These are phyloP conservation scores for Cheiracanthium punctorium DNA, from an alignment of 2,888 invertebrate species.

Conservation along the genomic window DNA sequence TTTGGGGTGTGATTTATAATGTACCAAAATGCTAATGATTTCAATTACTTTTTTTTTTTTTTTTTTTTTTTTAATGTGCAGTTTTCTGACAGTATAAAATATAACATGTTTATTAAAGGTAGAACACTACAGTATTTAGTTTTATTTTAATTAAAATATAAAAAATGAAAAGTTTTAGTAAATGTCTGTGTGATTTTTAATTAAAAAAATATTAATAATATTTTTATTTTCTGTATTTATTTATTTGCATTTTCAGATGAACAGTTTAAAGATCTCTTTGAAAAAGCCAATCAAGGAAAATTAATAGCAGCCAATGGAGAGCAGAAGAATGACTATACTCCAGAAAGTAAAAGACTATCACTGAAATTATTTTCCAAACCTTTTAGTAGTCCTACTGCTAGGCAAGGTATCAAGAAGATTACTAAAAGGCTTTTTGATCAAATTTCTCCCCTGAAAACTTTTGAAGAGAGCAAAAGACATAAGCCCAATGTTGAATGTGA, in stretches of 20 bases:
- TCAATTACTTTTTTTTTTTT: too few relatives aligned
- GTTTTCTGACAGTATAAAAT: too few relatives aligned
- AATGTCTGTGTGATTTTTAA: too few relatives aligned
- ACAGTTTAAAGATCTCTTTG: background rate
- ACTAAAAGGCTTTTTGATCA: slow-evolving; percentile 60
- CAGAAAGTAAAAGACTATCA: slow-evolving; percentile 49
- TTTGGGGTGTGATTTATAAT: too few relatives aligned
- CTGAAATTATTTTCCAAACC: slow-evolving; percentile 51
- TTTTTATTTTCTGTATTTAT: background rate
- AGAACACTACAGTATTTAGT: too few relatives aligned
- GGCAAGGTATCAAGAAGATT: slow-evolving; percentile 44
- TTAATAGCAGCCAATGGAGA: background rate
- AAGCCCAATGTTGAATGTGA: slow-evolving; percentile 12
- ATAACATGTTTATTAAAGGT: too few relatives aligned
- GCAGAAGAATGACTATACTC: slow-evolving; percentile 12
- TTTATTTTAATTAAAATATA: too few relatives aligned
- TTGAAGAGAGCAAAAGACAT: slow-evolving; percentile 5
- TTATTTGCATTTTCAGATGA: slow-evolving; percentile 8
- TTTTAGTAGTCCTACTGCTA: slow-evolving; percentile 47
- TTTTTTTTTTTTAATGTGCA: too few relatives aligned
- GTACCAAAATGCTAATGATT: too few relatives aligned
- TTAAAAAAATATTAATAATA: too few relatives aligned
- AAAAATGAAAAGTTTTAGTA: too few relatives aligned
- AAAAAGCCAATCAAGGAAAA: background rate
- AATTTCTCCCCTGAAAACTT: slow-evolving; percentile 10